Conservation (phyloP, 2,888 invertebrate genomes). For the Dermolepida albohirtum region DNA sequence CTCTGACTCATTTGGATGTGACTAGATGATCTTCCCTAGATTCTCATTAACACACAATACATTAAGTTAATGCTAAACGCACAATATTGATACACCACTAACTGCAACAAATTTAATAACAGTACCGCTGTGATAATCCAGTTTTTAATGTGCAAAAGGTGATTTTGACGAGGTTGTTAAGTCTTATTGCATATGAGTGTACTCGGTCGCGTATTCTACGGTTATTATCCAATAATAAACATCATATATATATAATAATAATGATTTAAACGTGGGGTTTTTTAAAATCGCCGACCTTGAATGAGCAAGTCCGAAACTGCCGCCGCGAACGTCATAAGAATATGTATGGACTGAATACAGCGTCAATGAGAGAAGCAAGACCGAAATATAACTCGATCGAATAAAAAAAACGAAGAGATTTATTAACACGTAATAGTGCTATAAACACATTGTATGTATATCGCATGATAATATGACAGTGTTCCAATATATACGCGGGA, state of each 20-base stretch:
- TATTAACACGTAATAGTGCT: conserved; percentile 36
- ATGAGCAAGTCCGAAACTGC: conserved; percentile 17
- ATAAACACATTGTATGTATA: conserved; percentile 38
- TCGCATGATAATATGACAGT: conserved; percentile 26
- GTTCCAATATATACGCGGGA: conserved; percentile 31
- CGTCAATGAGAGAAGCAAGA: conserved; percentile 23
- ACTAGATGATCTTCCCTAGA: background rate
- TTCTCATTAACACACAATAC: conserved; percentile 18
- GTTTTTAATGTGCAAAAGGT: conserved; percentile 1
- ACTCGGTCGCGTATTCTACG: conserved; percentile 18
- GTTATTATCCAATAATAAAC: conserved; percentile 32
- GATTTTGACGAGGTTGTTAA: conserved; percentile 1
- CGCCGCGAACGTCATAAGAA: background rate
- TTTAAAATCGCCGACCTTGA: conserved; percentile 35
- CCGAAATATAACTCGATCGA: conserved; percentile 22
- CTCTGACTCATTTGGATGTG: conserved; percentile 19
- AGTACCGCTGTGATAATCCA: conserved; percentile 12
- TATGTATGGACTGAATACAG: conserved; percentile 2
- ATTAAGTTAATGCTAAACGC: background rate
- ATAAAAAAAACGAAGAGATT: conserved; percentile 36
- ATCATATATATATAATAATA: conserved; percentile 17
- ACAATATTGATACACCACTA: conserved; percentile 8
- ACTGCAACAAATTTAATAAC: conserved; percentile 24
- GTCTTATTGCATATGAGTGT: conserved; percentile 14
- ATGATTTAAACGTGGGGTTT: conserved; percentile 28